Evolutionary conservation across 1,140 invertebrate species (phyloP), one percentile per base, ranked within the genome.

Genomic region (Metopolophium dirhodum): DNA sequence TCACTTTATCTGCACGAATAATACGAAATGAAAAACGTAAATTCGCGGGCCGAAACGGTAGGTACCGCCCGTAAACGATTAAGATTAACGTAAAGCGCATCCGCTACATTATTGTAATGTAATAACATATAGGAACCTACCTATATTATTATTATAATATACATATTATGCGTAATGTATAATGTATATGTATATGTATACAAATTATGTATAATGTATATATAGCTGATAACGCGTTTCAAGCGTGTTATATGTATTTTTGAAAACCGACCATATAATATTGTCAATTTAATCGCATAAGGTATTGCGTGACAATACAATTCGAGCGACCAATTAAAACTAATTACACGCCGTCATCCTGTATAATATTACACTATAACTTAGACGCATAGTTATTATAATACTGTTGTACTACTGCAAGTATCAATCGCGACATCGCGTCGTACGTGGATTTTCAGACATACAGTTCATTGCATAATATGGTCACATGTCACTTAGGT

Each of bases 31-130:
- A 37, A 37, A 37, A 83, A 23, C 22, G 82, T 83, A 41, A 83
- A 37, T 83, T 37, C 20, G 30, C 61, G 6, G 37, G 22, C 82
- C 82, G 82, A 83, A 83, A 23, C 9, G 68, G 30, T 77, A n/a
- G 68, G 30, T 77, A n/a, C 68, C 82, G 82, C 35, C 82, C 37
- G 61, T 41, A 83, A 83, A 37, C 82, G 82, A 83, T 83, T 83
- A 37, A 1, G 37, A 83, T 83, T 83, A 83, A 41, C 22, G 82
- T 37, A 37, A 83, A 83, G 20, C 37, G 26, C 30, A n/a, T 83
- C 82, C 82, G 82, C 37, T 23, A 83, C 30, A 68, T n/a, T 68
- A n/a, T 68, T 61, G 11, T 68, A 68, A 30, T 68, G 61, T n/a
- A 68, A 68, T 68, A 68, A 68, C 14, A 14, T 68, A n/a, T 51